Evolutionary conservation across 2,797 vertebrate species (phyloP).

Genomic region (Cryptoblepharus egeriae): DNA sequence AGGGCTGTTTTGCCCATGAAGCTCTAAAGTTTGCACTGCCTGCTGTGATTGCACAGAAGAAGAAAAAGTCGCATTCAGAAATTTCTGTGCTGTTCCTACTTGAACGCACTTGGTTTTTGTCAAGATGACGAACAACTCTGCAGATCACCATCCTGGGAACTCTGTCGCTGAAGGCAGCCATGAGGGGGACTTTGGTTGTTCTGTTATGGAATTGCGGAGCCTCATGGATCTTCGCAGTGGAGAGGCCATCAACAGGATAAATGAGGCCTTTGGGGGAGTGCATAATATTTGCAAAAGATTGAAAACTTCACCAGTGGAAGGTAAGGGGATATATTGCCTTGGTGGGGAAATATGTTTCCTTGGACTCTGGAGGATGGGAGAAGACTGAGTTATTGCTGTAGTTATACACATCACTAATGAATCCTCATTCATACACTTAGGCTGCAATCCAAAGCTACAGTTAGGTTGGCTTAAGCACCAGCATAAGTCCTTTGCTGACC

Average conservation of each 20-base stretch:
- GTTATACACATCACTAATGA: neutral
- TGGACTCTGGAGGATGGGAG: neutral
- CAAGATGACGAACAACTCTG: conserved; percentile 89
- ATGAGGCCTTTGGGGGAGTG: conserved; percentile 83
- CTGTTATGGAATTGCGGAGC: conserved; percentile 82
- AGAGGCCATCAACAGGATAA: conserved; percentile 87
- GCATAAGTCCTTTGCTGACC: no score
- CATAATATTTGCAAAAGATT: conserved; percentile 88
- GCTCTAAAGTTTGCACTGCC: neutral
- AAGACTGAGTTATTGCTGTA: neutral
- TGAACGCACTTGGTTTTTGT: neutral
- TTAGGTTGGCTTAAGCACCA: no score
- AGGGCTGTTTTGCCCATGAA: neutral
- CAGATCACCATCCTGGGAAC: conserved; percentile 88
- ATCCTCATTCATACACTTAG: neutral
- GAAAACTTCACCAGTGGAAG: conserved; percentile 93
- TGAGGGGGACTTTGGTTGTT: conserved; percentile 90
- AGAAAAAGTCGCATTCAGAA: neutral
- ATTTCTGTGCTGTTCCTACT: fast-evolving
- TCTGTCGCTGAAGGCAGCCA: conserved; percentile 85
- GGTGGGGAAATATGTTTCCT: neutral
- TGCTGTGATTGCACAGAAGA: neutral
- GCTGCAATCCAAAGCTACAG: no score
- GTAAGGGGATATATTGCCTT: conserved; percentile 71
- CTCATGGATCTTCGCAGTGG: conserved; percentile 92